Conservation (phyloP, 2,888 invertebrate species). For the Meganola albula region DNA sequence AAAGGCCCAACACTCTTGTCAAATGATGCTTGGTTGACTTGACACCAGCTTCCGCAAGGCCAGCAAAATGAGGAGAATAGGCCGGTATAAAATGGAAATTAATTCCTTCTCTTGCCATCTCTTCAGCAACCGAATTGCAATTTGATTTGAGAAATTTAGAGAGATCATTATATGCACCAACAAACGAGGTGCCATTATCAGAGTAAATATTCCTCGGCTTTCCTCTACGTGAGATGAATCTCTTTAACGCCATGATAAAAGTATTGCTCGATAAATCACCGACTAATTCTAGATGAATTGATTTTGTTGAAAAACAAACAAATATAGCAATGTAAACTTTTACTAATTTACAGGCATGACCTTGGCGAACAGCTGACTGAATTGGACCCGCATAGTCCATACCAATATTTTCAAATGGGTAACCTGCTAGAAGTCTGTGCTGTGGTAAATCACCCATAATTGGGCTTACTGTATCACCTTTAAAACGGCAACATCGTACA, state of each 20-base stretch:
- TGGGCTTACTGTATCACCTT: constrained; percentile 4
- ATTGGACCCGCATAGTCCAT: constrained; percentile 11
- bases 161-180: constrained; percentile 5
- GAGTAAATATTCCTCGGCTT: constrained; percentile 8
- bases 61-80: constrained; percentile 8
- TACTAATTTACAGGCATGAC: constrained; percentile 1
- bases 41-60: constrained; percentile 5
- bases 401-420: constrained; percentile 8
- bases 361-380: constrained; percentile 6
- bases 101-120: constrained; percentile 7
- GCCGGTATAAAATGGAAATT: constrained; percentile 5
- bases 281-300: constrained; percentile 5
- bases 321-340: constrained; percentile 9
- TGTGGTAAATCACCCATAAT: constrained; percentile 9
- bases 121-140: not conserved
- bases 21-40: constrained; percentile 1
- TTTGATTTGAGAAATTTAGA: not conserved
- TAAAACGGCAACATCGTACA: constrained; percentile 6
- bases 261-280: constrained; percentile 6
- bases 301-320: constrained; percentile 9
- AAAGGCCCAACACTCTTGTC: constrained; percentile 4
- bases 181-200: constrained; percentile 9
- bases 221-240: constrained; percentile 8
- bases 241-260: constrained; percentile 6
- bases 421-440: constrained; percentile 3